Percentiles rank a stretch among this genome's conserved stretches.
Conservation (phyloP, 2,113 vertebrate genomes). For the Onychorhynchus coronatus region DNA sequence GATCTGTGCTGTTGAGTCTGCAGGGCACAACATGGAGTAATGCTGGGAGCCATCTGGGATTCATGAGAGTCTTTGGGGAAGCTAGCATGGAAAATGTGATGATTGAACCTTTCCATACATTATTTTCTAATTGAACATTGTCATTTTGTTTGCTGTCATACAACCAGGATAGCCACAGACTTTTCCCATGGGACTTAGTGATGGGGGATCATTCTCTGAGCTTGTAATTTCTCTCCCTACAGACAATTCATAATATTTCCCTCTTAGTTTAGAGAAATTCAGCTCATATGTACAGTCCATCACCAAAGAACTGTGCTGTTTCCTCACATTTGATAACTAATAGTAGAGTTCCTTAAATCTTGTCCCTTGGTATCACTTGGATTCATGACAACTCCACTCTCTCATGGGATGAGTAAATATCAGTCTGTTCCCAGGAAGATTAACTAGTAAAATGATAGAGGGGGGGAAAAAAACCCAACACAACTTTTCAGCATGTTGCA, state of each 20-base stretch:
- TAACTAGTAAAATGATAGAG: conserved; percentile 55
- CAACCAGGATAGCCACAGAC: neutral
- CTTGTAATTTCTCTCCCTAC: neutral
- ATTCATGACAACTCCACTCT: conserved; percentile 64
- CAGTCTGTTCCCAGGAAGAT: conserved; percentile 77
- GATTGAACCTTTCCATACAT: neutral
- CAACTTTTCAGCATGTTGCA: conserved; percentile 33
- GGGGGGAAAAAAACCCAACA: neutral
- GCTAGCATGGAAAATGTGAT: neutral
- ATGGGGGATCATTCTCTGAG: neutral
- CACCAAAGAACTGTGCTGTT: neutral
- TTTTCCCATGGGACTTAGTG: neutral
- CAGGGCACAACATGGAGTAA: neutral
- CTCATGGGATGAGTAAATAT: conserved; percentile 74
- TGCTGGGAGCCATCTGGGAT: neutral
- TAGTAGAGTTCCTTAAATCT: conserved; percentile 53
- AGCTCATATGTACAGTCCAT: neutral
- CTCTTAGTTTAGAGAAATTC: neutral
- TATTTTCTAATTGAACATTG: neutral
- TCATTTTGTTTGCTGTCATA: neutral
- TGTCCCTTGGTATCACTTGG: conserved; percentile 61
- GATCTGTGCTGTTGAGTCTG: neutral
- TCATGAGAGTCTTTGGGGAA: neutral
- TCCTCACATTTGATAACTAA: conserved; percentile 38
- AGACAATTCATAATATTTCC: neutral